Base-by-base conservation (phyloP, 2,888 invertebrate species). In the Malthinus flaveolus region DNA sequence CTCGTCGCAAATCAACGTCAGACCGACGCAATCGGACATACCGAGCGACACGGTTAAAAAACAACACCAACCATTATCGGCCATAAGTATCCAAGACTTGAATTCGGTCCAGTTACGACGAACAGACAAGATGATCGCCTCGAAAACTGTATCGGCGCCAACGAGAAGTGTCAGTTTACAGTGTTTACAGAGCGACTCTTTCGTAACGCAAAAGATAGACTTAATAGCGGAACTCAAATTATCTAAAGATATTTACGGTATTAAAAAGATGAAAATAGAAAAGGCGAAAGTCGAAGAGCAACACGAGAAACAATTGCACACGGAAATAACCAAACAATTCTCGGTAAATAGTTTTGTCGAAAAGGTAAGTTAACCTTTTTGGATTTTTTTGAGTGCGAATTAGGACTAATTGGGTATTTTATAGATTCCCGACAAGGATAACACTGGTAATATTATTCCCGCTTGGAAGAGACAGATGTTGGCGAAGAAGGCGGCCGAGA, bases 391-490 rank as follows among this genome's bases (percentile, higher is more conserved):
- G 15, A 34, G 8, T 23, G 6, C n/a, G 7, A 15, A 13, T 37
- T 37, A 15, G 11, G 11, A 34, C 9, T 11, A 32, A 39, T 12
- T 36, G 32, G 1, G 31, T 10, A n/a, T 33, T 56, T 42, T 83
- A n/a, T n/a, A 95, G 91, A 89, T 96, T 67, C 95, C 95, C 7
- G 93, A 93, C 74, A 88, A 88, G 62, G 96, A 96, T 76, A 87
- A 88, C 49, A 88, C 91, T 6, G 96, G 96, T 1, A 93, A 92
- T 73, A 83, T 88, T 37, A 94, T 97, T 71, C 97, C 97, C 9
- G 90, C 90, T 15, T 97, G 97, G 97, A 96, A 96, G 76, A 82
- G 95, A 8, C 95, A 96, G 79, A 95, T 97, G 93, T 77, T 96
- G 77, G 97, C 97, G 1, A 89, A 94, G 71, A 92, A 96, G 76